phyloP scores from a whole-genome alignment of 2,797 vertebrate genomes.

The Sphenodon punctatus region DNA sequence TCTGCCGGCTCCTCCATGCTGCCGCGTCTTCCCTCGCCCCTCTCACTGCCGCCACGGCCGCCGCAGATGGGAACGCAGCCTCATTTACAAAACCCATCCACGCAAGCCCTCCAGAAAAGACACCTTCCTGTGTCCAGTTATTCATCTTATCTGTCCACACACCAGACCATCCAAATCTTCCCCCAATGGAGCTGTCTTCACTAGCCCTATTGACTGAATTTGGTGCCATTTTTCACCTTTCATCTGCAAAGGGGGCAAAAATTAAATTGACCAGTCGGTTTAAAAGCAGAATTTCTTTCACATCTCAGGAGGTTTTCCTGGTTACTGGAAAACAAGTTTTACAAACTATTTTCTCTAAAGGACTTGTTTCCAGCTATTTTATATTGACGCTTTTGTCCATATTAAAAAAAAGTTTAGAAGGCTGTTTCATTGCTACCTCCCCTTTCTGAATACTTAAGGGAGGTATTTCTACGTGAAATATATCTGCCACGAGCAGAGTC shows the following conservation, averaged over 20 bases:
- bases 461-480: conserved; percentile 70
- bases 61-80: too few species aligned
- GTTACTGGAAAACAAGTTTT: conserved; percentile 56
- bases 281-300: conserved; percentile 40
- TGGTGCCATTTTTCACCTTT: conserved; percentile 23
- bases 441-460: conserved; percentile 46
- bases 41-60: too few species aligned
- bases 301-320: conserved; percentile 22
- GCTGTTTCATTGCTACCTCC: conserved; percentile 26
- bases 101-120: too few species aligned
- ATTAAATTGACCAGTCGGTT: not conserved
- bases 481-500: conserved; percentile 49
- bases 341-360: conserved; percentile 60
- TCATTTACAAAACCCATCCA: too few species aligned
- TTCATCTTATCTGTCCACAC: too few species aligned
- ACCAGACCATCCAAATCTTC: too few species aligned
- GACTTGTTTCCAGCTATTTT: conserved; percentile 59
- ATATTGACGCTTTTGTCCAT: conserved; percentile 59
- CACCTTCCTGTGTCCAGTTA: too few species aligned
- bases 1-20: too few species aligned
- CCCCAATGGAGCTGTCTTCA: too few species aligned
- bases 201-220: not conserved
- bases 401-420: conserved; percentile 58
- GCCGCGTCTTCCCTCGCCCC: too few species aligned
- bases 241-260: not conserved